phyloP scores from a whole-genome alignment of 2,113 vertebrate species.

The Sinocyclocheilus grahami region DNA sequence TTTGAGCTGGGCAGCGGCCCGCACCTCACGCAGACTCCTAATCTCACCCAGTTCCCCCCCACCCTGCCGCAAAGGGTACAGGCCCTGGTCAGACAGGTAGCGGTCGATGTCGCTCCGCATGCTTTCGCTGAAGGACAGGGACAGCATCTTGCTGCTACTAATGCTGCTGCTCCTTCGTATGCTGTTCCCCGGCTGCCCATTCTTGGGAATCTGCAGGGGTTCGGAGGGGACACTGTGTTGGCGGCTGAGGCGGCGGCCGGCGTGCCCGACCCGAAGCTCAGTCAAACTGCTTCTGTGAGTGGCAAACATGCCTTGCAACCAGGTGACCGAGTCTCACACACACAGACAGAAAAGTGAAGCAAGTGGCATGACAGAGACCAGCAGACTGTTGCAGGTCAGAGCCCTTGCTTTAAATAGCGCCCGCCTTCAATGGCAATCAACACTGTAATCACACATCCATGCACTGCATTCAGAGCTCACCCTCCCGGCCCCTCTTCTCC shows the following conservation, averaged over 20 bases:
- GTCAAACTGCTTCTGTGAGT: conserved; percentile 62
- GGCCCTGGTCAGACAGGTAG: conserved; percentile 84
- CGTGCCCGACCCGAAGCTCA: conserved; percentile 57
- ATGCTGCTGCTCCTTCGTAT: conserved; percentile 68
- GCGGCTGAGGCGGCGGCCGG: conserved; percentile 47
- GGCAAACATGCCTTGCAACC: conserved; percentile 63
- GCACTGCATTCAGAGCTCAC: conserved; percentile 64
- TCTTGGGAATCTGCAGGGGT: conserved; percentile 69
- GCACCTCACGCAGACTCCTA: conserved; percentile 84
- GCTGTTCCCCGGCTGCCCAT: conserved; percentile 56
- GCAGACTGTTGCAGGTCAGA: conserved; percentile 31
- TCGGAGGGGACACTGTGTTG: conserved; percentile 61
- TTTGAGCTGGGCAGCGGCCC: conserved; percentile 84
- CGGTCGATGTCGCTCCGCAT: conserved; percentile 85
- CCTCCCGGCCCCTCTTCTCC: background rate
- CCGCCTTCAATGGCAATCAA: conserved; percentile 54
- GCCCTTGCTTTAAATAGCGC: conserved; percentile 63
- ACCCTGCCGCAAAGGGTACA: conserved; percentile 78
- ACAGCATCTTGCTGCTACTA: conserved; percentile 80
- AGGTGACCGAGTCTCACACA: conserved; percentile 5
- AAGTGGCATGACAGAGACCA: conserved; percentile 42
- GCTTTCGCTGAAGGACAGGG: conserved; percentile 88
- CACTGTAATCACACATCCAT: conserved; percentile 48
- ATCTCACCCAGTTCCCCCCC: conserved; percentile 78
- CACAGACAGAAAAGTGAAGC: conserved; percentile 20